Conservation (phyloP, 1,140 invertebrate species). For the Agraylea sexmaculata region DNA sequence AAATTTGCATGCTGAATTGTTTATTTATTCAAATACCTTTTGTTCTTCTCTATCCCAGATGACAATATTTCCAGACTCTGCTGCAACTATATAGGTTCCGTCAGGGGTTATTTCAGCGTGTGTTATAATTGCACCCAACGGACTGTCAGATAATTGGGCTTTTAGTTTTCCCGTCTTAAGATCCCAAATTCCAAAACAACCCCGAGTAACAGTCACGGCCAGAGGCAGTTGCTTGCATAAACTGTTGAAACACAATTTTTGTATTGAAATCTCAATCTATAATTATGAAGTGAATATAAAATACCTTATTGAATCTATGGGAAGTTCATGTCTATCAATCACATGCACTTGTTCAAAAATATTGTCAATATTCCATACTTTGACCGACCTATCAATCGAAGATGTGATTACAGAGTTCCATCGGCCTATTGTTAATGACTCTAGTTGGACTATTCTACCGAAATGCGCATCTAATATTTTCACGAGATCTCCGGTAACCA, state of each 20-base stretch:
- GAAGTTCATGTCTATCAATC: conserved; percentile 89
- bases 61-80: conserved; percentile 84
- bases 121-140: conserved; percentile 88
- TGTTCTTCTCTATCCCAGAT: conserved; percentile 73
- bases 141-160: conserved; percentile 80
- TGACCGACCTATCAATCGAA: conserved; percentile 93
- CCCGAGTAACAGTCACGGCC: conserved; percentile 80
- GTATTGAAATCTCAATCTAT: conserved; percentile 1
- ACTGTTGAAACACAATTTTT: conserved; percentile 33
- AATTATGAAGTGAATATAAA: conserved; percentile 7
- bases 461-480: conserved; percentile 95
- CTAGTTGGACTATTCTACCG: conserved; percentile 86
- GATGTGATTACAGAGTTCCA: conserved; percentile 95
- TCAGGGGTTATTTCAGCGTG: conserved; percentile 79
- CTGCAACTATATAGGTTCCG: conserved; percentile 75
- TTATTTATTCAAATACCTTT: conserved; percentile 26
- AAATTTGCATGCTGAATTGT: background rate
- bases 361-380: conserved; percentile 99
- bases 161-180: conserved; percentile 72
- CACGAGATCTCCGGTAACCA: conserved; percentile 64
- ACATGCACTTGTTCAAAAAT: conserved; percentile 96
- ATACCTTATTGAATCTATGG: conserved; percentile 84
- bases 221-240: conserved; percentile 60
- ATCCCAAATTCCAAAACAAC: conserved; percentile 92
- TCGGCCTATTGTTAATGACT: conserved; percentile 70